Conservation (phyloP, 2,797 vertebrate genomes). For the Heteromormyrus szaboi region DNA sequence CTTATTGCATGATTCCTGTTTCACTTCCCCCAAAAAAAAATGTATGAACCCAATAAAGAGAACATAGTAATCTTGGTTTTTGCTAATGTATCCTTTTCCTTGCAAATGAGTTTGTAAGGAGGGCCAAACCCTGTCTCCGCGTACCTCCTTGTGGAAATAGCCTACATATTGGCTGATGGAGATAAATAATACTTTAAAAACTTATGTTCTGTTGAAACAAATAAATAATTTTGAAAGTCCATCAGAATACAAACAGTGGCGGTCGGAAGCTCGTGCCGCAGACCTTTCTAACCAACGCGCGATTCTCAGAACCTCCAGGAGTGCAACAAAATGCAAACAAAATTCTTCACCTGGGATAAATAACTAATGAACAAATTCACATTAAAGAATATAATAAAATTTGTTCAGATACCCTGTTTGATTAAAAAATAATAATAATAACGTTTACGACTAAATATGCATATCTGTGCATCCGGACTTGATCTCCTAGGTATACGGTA, state of each 20-base stretch:
- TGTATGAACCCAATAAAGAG: slow-evolving; percentile 25
- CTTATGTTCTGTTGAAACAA: slow-evolving; percentile 75
- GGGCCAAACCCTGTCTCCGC: slow-evolving; percentile 47
- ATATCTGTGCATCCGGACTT: slow-evolving; percentile 45
- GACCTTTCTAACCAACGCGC: slow-evolving; percentile 69
- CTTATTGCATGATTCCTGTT: slow-evolving; percentile 80
- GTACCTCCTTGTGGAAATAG: slow-evolving; percentile 67
- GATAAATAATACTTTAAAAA: slow-evolving; percentile 90
- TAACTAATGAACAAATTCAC: slow-evolving; percentile 88
- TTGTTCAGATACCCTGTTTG: slow-evolving; percentile 98
- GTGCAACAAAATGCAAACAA: slow-evolving; percentile 86
- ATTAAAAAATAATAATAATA: slow-evolving; percentile 60
- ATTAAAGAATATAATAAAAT: slow-evolving; percentile 80
- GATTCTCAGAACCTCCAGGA: slow-evolving; percentile 75
- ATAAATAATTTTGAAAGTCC: slow-evolving; percentile 95
- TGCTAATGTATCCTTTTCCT: slow-evolving; percentile 28
- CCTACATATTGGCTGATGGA: slow-evolving; percentile 69
- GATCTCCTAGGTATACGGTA: slow-evolving; percentile 55
- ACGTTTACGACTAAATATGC: slow-evolving; percentile 67
- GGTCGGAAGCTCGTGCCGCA: slow-evolving; percentile 66
- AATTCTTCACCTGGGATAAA: slow-evolving; percentile 82
- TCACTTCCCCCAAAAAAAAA: slow-evolving; percentile 57
- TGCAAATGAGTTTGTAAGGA: slow-evolving; percentile 23
- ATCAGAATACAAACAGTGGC: slow-evolving; percentile 79
- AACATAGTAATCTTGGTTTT: slow-evolving; percentile 29